These are phyloP conservation scores for Digitonthophagus gazella DNA, from an alignment of 2,888 invertebrate genomes.

Conservation along the genomic window DNA sequence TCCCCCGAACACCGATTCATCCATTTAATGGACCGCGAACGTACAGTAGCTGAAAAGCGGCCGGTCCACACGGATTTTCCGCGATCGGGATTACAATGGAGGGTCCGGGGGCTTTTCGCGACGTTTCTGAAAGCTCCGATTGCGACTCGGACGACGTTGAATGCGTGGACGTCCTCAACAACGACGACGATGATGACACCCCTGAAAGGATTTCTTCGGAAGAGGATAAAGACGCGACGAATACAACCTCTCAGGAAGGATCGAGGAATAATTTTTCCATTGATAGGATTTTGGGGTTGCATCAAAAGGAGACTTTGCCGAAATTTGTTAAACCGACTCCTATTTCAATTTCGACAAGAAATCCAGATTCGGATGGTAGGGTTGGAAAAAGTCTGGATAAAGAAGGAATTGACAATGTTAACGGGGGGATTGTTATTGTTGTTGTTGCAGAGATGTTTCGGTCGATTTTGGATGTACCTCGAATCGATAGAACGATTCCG, in stretches of 20 bases:
- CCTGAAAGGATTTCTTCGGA: slow-evolving; percentile 21
- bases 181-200: slow-evolving; percentile 27
- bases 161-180: slow-evolving; percentile 33
- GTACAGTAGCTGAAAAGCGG: slow-evolving; percentile 35
- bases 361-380: slow-evolving; percentile 21
- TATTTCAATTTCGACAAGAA: slow-evolving; percentile 22
- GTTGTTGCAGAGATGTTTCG: neutral
- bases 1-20: slow-evolving; percentile 1
- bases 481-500: neutral
- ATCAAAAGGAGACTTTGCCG: slow-evolving; percentile 32
- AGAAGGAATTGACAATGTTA: too few species aligned
- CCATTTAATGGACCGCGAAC: slow-evolving; percentile 40
- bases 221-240: slow-evolving; percentile 30
- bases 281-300: slow-evolving; percentile 47
- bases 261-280: slow-evolving; percentile 49
- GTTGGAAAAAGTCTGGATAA: too few species aligned
- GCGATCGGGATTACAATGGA: slow-evolving; percentile 10
- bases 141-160: slow-evolving; percentile 39
- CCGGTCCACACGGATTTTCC: slow-evolving; percentile 6
- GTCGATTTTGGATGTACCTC: neutral
- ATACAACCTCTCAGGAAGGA: neutral
- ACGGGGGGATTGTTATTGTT: too few species aligned
- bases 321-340: slow-evolving; percentile 47
- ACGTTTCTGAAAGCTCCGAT: neutral
- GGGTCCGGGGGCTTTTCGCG: neutral